phyloP scores from a whole-genome alignment of 2,797 vertebrate species.

The Arrhamphus sclerolepis region DNA sequence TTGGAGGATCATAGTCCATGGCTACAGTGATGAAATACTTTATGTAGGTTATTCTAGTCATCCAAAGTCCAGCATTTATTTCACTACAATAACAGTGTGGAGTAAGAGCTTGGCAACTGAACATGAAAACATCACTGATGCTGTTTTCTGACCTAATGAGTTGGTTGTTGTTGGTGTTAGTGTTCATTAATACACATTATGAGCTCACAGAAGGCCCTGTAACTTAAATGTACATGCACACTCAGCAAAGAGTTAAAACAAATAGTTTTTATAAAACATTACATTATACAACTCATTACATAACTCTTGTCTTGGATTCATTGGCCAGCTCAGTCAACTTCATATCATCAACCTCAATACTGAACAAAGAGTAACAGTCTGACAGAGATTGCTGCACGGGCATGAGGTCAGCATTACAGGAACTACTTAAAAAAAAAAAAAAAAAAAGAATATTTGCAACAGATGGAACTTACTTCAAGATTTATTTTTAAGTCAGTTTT shows the following conservation, averaged over 20 bases:
- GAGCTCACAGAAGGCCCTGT: neutral
- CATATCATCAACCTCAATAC: slow-evolving; percentile 8
- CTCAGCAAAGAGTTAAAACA: no score
- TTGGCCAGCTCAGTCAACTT: neutral
- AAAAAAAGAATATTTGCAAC: neutral
- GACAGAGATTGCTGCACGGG: slow-evolving; percentile 10
- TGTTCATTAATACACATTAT: neutral
- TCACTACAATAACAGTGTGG: slow-evolving; percentile 59
- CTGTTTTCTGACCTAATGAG: slow-evolving; percentile 5
- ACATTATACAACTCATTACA: neutral
- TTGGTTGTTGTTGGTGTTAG: neutral
- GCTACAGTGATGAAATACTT: slow-evolving; percentile 53
- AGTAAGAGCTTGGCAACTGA: slow-evolving; percentile 20
- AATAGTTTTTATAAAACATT: neutral
- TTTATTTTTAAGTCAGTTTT: neutral
- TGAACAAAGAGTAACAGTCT: slow-evolving; percentile 28
- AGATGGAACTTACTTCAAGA: neutral
- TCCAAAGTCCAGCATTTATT: slow-evolving; percentile 67
- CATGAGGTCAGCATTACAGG: slow-evolving; percentile 2
- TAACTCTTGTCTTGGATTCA: slow-evolving; percentile 7
- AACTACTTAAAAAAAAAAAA: slow-evolving; percentile 8
- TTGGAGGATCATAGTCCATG: slow-evolving; percentile 67
- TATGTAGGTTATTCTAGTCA: slow-evolving; percentile 58
- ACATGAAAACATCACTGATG: slow-evolving; percentile 22
- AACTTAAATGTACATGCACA: neutral